phyloP scores from a whole-genome alignment of 2,797 vertebrate species.

The Cossypha heuglini region DNA sequence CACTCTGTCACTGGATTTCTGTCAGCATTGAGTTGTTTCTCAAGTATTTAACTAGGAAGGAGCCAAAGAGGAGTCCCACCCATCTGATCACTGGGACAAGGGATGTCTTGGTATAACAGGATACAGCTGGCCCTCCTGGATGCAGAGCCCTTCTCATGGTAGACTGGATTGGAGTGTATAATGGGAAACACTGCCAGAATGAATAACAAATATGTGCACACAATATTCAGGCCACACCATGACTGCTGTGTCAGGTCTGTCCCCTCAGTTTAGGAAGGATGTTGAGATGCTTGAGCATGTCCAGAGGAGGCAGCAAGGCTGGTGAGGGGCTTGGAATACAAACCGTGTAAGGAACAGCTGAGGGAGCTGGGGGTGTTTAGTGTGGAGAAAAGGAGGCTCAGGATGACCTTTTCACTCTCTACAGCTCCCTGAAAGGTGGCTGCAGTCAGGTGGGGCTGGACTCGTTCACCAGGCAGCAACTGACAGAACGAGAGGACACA shows the following conservation, averaged over 20 bases:
- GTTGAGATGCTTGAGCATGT: accelerated
- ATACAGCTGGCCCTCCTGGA: background rate
- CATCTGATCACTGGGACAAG: background rate
- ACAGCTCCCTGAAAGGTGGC: too few species aligned
- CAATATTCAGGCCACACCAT: background rate
- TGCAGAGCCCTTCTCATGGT: background rate
- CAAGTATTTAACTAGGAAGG: background rate
- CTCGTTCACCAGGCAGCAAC: too few species aligned
- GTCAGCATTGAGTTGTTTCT: background rate
- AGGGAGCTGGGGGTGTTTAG: too few species aligned
- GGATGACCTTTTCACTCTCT: too few species aligned
- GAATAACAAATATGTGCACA: background rate
- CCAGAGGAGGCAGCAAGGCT: too few species aligned
- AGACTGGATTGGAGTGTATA: background rate
- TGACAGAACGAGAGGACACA: too few species aligned
- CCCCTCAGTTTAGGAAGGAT: too few species aligned
- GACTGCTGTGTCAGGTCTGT: too few species aligned
- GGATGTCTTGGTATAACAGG: background rate
- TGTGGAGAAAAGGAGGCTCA: too few species aligned
- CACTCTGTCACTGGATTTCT: background rate
- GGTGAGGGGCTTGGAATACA: too few species aligned
- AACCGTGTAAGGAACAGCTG: too few species aligned
- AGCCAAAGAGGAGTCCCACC: background rate
- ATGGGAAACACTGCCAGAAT: background rate
- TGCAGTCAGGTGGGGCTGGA: too few species aligned